Evolutionary conservation across 64 coral and sea anemone species (phyloP), one percentile per base, ranked within the genome.

Genomic region (Dendronephthya gigantea): DNA sequence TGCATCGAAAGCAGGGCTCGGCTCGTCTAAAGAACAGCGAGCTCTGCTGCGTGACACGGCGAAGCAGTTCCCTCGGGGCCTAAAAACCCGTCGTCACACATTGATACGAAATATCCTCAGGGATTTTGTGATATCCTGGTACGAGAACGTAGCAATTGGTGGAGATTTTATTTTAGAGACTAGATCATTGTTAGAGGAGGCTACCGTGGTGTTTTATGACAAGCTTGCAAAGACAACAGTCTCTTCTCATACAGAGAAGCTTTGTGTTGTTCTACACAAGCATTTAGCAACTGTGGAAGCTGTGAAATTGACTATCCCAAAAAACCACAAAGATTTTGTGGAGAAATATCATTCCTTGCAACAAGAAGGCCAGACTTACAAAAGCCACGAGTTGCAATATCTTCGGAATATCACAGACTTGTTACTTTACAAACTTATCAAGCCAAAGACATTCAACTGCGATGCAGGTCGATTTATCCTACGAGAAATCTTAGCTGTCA

Each of bases 121-220:
- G 9, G 95, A 98, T 85, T 98, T 98, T 40, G 90, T 98, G 1
- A 40, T 48, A 15, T 83, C 92, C 2, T 98, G 95, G 95, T 98
- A 90, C 55, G 66, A 91, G 23, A 83, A 98, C 79, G 95, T 98
- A 22, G 95, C 85, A 45, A 83, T 91, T 49, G 92, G 92, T 14
- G 87, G 90, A 9, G 84, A 59, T 4, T 98, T 98, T 47, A 62
- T 91, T 19, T 69, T 81, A 22, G 92, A 98, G 70, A 84, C 89
- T 48, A 49, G 82, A 50, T 76, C 81, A 40, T 82, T 87, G n/a
- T 84, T 98, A 0, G 81, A 93, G 51, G 89, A 68, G 39, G 69
- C 93, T 48, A 87, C 92, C 12, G 50, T 90, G 1, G 84, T 89
- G 9, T 55, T 88, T 13, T 93, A 98, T 88, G 87, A 89, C 33